A percentile compares a stretch with the other conserved stretches of the same genome.
Evolutionary conservation across 2,888 invertebrate species (phyloP).

Genomic region (Dynastes maya): DNA sequence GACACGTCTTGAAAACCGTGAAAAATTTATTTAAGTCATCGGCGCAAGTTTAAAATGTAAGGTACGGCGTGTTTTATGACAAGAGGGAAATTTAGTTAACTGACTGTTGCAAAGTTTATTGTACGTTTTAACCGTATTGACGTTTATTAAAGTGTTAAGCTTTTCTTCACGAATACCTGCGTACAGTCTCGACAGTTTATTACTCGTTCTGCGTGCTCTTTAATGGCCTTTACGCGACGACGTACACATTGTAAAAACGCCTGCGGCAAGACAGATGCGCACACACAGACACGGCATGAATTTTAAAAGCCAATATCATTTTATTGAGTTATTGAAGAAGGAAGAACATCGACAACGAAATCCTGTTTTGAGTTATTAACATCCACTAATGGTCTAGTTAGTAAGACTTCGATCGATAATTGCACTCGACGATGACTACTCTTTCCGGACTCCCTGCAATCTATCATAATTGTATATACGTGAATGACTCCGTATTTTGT

Average conservation of each 20-base stretch:
- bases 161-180: conserved; percentile 19
- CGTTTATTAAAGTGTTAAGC: conserved; percentile 42
- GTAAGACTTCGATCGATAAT: background rate
- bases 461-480: background rate
- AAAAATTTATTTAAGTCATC: background rate
- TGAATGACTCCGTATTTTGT: too few relatives aligned
- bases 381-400: conserved; percentile 31
- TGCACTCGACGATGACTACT: background rate
- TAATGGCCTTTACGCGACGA: conserved; percentile 27
- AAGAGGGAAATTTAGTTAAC: conserved; percentile 1
- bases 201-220: conserved; percentile 12
- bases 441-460: conserved; percentile 9
- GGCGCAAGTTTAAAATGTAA: background rate
- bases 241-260: background rate
- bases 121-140: conserved; percentile 25
- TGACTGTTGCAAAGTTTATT: conserved; percentile 19
- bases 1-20: background rate
- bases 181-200: conserved; percentile 29
- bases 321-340: conserved; percentile 34
- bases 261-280: conserved; percentile 20
- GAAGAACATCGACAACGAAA: conserved; percentile 13
- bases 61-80: background rate
- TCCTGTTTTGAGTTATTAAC: conserved; percentile 30
- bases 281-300: conserved; percentile 18
- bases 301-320: conserved; percentile 37